These are phyloP conservation scores for Zophobas atratus DNA, from an alignment of 1,140 invertebrate genomes.

Conservation along the genomic window DNA sequence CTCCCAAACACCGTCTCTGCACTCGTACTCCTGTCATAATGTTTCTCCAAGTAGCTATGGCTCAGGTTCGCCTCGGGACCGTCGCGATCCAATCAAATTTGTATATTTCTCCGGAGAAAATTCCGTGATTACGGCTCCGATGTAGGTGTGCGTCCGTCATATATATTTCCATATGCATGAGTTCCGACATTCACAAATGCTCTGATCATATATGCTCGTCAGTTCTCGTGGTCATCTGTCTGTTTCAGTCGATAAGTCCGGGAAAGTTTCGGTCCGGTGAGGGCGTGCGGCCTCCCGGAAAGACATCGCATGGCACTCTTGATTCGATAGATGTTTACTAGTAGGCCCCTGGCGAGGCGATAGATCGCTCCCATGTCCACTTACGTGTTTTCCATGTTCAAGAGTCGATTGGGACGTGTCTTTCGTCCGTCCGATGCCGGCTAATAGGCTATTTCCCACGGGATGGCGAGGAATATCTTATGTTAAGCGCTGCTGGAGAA, in stretches of 20 bases:
- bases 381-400: slow-evolving; percentile 62
- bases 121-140: slow-evolving; percentile 52
- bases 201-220: slow-evolving; percentile 64
- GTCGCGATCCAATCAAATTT: slow-evolving; percentile 63
- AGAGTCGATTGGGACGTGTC: slow-evolving; percentile 54
- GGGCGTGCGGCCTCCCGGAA: slow-evolving; percentile 26
- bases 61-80: slow-evolving; percentile 49
- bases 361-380: slow-evolving; percentile 64
- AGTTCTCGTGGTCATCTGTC: slow-evolving; percentile 62
- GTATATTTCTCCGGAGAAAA: slow-evolving; percentile 65
- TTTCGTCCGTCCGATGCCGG: slow-evolving; percentile 38
- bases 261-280: slow-evolving; percentile 39
- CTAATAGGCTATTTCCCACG: slow-evolving; percentile 58
- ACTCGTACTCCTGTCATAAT: too few species aligned
- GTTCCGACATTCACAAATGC: slow-evolving; percentile 63
- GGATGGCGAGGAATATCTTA: slow-evolving; percentile 12
- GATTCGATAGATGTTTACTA: slow-evolving; percentile 57
- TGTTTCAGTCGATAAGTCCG: slow-evolving; percentile 56
- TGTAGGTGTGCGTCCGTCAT: slow-evolving; percentile 52
- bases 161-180: slow-evolving; percentile 65
- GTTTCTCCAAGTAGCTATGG: slow-evolving; percentile 13
- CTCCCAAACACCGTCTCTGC: too few species aligned
- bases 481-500: too few species aligned
- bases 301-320: slow-evolving; percentile 59
- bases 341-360: slow-evolving; percentile 57